A percentile compares a stretch with the other conserved stretches of the same genome.
Evolutionary conservation across 2,888 invertebrate species (phyloP).

Genomic region (Imbricaverruca yamaguchii): DNA sequence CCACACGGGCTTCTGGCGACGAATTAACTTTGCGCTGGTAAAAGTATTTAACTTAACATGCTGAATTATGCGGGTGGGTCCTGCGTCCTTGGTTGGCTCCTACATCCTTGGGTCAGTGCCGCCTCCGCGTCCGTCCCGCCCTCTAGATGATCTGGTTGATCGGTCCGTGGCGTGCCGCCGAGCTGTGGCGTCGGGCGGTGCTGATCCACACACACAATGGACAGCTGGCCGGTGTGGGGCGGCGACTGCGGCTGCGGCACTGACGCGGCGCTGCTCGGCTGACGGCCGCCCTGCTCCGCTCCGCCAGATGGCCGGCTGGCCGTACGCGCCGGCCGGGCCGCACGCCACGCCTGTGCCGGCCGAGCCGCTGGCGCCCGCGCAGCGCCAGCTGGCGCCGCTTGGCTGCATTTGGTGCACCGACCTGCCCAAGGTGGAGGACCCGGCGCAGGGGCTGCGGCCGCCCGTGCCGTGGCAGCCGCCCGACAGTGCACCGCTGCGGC

Average conservation of each 20-base stretch:
- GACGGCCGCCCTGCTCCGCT: background rate
- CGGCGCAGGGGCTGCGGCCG: conserved; percentile 2
- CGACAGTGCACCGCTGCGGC: background rate
- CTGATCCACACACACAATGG: background rate
- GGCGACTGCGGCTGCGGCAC: background rate
- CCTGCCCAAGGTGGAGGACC: conserved; percentile 17
- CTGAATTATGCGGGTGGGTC: too few species aligned
- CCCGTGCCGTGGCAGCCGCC: background rate
- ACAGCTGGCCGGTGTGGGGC: background rate
- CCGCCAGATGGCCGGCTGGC: conserved; percentile 19
- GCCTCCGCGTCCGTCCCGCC: background rate
- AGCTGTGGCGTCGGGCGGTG: background rate
- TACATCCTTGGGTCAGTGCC: background rate
- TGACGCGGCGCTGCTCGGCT: background rate
- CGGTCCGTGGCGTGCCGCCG: background rate
- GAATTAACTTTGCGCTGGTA: background rate
- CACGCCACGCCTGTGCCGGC: background rate
- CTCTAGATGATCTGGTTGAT: background rate
- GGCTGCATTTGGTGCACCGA: background rate
- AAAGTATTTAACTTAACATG: too few species aligned
- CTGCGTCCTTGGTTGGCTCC: background rate
- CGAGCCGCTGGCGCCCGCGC: background rate
- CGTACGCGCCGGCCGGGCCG: conserved; percentile 15
- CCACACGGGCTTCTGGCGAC: background rate
- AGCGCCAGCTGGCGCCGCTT: background rate